Evolutionary conservation across 2,113 vertebrate genomes (phyloP), one percentile per base, ranked within the genome.

Genomic region (Noctilio leporinus): DNA sequence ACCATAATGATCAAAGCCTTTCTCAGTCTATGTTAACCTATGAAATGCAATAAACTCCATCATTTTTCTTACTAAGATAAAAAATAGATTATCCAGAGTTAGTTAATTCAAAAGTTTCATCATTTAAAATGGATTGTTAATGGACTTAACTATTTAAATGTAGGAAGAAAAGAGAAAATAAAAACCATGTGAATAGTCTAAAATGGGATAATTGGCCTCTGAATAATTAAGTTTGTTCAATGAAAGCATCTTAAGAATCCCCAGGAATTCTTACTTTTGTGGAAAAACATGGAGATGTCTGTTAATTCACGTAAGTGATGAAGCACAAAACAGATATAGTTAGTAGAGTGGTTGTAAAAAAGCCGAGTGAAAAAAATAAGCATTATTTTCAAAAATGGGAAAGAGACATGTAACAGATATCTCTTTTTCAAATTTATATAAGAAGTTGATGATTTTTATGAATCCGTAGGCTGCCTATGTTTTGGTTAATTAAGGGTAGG

Each of bases 221-320:
- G 69, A 97, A 94, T 91, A 96, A 92, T 91, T 94, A 93, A 92
- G 30, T 84, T 28, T 89, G 65, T 81, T 94, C 49, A 76, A 10
- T 57, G 20, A 75, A 93, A 93, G 35, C 47, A 76, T 77, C 67
- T 80, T 59, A 43, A 15, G 55, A 28, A 43, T 93, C 38, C 45
- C 55, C 67, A 91, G 59, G 57, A 97, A 89, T 94, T 16, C 33
- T 51, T 84, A 11, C 83, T 85, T 96, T 95, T 88, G 82, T 51
- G 11, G 43, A 15, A 78, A 55, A 77, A 49, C 43, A 89, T 65
- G 1, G 1, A 94, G n/a, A 84, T 81, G 49, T 83, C 40, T 69
- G 70, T 87, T 93, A 92, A 95, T 51, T 76, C 70, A 49, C 72
- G 75, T 72, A 90, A 94, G 12, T 15, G 40, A 73, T 84, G 55